Conservation (phyloP, 2,888 invertebrate genomes). For the Pediacus dermestoides region DNA sequence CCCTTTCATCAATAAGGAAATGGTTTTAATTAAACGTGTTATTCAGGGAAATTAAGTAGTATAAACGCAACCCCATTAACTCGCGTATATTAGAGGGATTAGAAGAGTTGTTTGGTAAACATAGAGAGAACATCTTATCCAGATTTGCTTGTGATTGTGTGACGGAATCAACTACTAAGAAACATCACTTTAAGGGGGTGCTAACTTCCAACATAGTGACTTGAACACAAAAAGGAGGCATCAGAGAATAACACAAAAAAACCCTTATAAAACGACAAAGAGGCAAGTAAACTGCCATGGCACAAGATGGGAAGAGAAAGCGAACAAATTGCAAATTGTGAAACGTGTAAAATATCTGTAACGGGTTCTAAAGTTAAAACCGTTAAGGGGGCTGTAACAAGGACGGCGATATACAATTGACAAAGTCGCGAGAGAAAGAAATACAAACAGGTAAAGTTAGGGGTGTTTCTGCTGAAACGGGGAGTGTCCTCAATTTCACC, state of each 20-base stretch:
- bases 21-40: no score
- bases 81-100: no score
- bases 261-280: constrained; percentile 23
- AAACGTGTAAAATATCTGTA: constrained; percentile 24
- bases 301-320: constrained; percentile 2
- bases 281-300: constrained; percentile 11
- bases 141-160: no score
- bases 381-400: constrained; percentile 35
- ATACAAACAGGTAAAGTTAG: constrained; percentile 35
- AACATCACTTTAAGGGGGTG: constrained; percentile 32
- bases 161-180: constrained; percentile 33
- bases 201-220: no score
- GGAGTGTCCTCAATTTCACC: constrained; percentile 48
- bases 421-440: constrained; percentile 25
- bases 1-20: no score
- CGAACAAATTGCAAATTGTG: constrained; percentile 23
- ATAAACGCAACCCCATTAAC: no score
- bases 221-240: no score
- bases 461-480: constrained; percentile 44
- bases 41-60: no score
- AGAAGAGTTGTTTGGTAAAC: no score
- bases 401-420: constrained; percentile 26
- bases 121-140: no score
- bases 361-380: constrained; percentile 27
- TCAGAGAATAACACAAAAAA: no score